Evolutionary conservation across 2,797 vertebrate genomes (phyloP).

Genomic region (Pelodytes ibericus): DNA sequence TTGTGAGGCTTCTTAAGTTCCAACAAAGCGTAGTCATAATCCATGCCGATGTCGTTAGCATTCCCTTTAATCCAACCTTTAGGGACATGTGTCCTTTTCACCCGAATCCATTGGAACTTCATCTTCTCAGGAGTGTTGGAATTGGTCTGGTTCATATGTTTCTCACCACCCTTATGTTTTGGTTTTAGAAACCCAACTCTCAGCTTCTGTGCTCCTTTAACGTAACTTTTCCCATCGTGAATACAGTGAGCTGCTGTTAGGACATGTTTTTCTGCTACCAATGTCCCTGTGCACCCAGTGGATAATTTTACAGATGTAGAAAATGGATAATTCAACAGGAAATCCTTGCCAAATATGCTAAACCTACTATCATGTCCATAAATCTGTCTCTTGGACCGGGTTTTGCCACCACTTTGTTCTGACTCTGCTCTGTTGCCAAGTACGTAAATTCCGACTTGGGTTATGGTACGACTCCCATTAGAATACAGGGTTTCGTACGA

Average conservation of each 20-base stretch:
- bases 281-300: conserved; percentile 91
- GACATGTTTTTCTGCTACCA: conserved; percentile 92
- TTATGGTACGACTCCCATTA: conserved; percentile 87
- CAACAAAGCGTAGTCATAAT: conserved; percentile 95
- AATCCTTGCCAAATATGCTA: conserved; percentile 90
- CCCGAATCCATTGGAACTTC: conserved; percentile 98
- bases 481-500: conserved; percentile 91
- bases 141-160: conserved; percentile 71
- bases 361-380: conserved; percentile 93
- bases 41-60: conserved; percentile 96
- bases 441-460: conserved; percentile 86
- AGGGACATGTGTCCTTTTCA: conserved; percentile 93
- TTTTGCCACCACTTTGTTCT: conserved; percentile 58
- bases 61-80: conserved; percentile 98
- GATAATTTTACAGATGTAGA: conserved; percentile 95
- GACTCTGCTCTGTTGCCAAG: conserved; percentile 61
- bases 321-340: conserved; percentile 92
- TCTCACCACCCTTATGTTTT: conserved; percentile 75
- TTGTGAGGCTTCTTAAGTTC: conserved; percentile 95
- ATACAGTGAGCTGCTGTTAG: conserved; percentile 96
- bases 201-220: conserved; percentile 95
- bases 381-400: conserved; percentile 89
- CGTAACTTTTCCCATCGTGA: conserved; percentile 94
- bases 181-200: conserved; percentile 91
- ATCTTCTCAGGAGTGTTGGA: conserved; percentile 74